Conservation (phyloP, 2,888 invertebrate genomes). For the Parelbella ahira region DNA sequence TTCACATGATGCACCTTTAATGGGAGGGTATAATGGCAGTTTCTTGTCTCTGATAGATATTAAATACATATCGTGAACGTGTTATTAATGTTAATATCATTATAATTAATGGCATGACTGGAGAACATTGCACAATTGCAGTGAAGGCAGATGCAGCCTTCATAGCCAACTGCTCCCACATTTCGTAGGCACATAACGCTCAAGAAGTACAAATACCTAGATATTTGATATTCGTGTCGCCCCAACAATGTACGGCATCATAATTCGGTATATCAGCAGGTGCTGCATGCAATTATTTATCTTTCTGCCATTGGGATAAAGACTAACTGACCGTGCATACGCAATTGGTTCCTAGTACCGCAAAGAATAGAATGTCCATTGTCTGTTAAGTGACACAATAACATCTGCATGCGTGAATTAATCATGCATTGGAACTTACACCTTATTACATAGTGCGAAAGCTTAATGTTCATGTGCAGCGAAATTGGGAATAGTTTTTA, state of each 20-base stretch:
- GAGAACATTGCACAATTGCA: slow-evolving; percentile 7
- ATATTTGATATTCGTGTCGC: too few relatives aligned
- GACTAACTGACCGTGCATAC: slow-evolving; percentile 22
- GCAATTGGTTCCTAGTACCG: slow-evolving; percentile 18
- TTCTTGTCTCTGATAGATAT: slow-evolving; percentile 2
- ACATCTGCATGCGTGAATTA: slow-evolving; percentile 31
- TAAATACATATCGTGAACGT: slow-evolving; percentile 5
- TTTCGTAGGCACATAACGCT: too few relatives aligned
- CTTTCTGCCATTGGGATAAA: slow-evolving; percentile 21
- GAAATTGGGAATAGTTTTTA: slow-evolving; percentile 29
- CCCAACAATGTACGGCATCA: too few relatives aligned
- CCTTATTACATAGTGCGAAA: slow-evolving; percentile 32
- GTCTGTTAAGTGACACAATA: slow-evolving; percentile 43
- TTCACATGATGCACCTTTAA: too few relatives aligned
- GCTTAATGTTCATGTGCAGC: slow-evolving; percentile 23
- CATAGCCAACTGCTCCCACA: slow-evolving; percentile 9
- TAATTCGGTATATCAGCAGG: slow-evolving; percentile 24
- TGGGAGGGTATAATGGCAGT: too few relatives aligned
- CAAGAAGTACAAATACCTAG: too few relatives aligned
- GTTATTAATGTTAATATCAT: slow-evolving; percentile 8
- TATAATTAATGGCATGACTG: slow-evolving; percentile 7
- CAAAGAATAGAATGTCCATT: slow-evolving; percentile 62
- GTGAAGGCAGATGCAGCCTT: not conserved
- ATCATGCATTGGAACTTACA: slow-evolving; percentile 36
- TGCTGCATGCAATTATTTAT: slow-evolving; percentile 22